Evolutionary conservation across 2,888 invertebrate genomes (phyloP).

Genomic region (Coleophora flavipennella): DNA sequence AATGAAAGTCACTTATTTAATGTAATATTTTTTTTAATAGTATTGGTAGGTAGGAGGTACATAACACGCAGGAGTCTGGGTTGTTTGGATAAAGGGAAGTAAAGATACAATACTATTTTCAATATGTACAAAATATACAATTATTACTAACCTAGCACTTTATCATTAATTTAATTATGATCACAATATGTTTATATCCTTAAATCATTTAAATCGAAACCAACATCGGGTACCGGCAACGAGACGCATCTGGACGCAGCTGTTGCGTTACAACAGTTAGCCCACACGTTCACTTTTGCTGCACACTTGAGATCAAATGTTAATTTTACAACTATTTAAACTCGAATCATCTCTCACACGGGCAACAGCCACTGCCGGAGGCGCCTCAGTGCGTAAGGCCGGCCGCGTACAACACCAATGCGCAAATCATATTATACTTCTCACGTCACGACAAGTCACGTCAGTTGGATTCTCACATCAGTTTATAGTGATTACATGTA

Average conservation of each 20-base stretch:
- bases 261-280: constrained; percentile 50
- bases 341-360: constrained; percentile 61
- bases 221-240: constrained; percentile 30
- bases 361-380: constrained; percentile 46
- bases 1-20: constrained; percentile 16
- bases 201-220: constrained; percentile 49
- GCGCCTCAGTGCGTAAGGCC: constrained; percentile 17
- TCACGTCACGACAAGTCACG: constrained; percentile 19
- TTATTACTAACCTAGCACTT: constrained; percentile 63
- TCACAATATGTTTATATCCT: constrained; percentile 71
- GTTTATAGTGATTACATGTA: neutral
- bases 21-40: constrained; percentile 74
- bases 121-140: constrained; percentile 74
- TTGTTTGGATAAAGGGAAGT: constrained; percentile 70
- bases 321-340: constrained; percentile 66
- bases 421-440: constrained; percentile 67
- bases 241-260: constrained; percentile 37
- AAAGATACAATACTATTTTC: constrained; percentile 73
- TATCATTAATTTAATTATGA: constrained; percentile 70
- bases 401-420: constrained; percentile 14
- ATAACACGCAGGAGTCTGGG: constrained; percentile 73
- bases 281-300: constrained; percentile 64
- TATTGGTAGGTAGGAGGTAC: constrained; percentile 75
- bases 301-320: constrained; percentile 73
- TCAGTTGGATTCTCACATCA: too few relatives aligned